Conservation (phyloP, 2,797 vertebrate species). For the Scolopax rusticola region DNA sequence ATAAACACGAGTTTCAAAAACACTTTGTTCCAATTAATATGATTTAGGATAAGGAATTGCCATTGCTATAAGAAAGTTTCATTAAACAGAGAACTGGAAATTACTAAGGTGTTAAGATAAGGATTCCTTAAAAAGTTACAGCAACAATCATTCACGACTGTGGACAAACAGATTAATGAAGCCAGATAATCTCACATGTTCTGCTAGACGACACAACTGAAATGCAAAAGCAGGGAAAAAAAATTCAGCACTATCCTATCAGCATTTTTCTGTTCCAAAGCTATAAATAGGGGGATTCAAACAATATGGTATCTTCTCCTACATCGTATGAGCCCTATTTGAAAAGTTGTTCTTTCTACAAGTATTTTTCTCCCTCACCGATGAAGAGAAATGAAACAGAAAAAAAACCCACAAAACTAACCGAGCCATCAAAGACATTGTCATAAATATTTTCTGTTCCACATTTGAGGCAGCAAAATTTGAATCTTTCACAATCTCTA, state of each 20-base stretch:
- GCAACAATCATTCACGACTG: conserved; percentile 53
- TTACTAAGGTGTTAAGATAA: conserved; percentile 65
- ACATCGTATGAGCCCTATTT: not conserved
- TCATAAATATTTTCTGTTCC: conserved; percentile 93
- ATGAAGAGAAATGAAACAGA: conserved; percentile 53
- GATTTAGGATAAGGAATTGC: conserved; percentile 75
- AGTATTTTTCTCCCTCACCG: not conserved
- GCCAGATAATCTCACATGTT: conserved; percentile 57
- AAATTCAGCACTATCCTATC: conserved; percentile 14
- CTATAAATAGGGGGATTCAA: conserved; percentile 28
- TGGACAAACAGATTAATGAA: conserved; percentile 69
- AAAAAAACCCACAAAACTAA: conserved; percentile 75
- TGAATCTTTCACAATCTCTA: conserved; percentile 92
- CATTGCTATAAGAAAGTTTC: not conserved
- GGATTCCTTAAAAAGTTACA: conserved; percentile 69
- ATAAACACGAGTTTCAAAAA: conserved; percentile 72
- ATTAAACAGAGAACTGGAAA: conserved; percentile 60
- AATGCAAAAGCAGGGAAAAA: conserved; percentile 40
- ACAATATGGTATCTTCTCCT: conserved; percentile 10
- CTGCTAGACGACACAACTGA: conserved; percentile 36
- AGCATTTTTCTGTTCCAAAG: conserved; percentile 35
- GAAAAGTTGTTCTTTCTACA: not conserved
- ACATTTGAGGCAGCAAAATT: conserved; percentile 90
- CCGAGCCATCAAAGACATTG: conserved; percentile 90
- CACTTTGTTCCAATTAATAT: conserved; percentile 75